Evolutionary conservation across 2,113 vertebrate genomes (phyloP).

Genomic region (Turdus rufiventris): DNA sequence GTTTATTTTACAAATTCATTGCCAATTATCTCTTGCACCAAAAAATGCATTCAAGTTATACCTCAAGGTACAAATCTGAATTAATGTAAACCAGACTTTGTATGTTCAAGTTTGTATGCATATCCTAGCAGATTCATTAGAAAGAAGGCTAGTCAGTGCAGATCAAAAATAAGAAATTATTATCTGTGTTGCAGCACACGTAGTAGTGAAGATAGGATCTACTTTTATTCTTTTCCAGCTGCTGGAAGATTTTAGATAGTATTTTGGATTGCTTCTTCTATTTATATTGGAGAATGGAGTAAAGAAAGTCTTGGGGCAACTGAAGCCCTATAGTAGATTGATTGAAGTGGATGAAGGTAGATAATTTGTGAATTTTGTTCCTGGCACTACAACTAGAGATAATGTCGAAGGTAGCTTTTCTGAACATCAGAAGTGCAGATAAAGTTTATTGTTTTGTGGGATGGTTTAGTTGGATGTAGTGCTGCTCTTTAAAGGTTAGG

Average conservation of each 20-base stretch:
- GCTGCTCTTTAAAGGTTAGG: not conserved
- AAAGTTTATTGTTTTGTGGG: not conserved
- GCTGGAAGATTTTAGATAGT: not conserved
- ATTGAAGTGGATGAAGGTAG: not conserved
- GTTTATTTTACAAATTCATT: not conserved
- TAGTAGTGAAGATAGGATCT: not conserved
- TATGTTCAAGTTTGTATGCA: not conserved
- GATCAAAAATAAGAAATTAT: not conserved
- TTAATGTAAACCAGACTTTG: not conserved
- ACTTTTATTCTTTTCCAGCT: slow-evolving; percentile 4
- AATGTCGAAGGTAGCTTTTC: not conserved
- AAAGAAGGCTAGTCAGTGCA: not conserved
- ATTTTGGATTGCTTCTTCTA: not conserved
- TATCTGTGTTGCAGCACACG: not conserved
- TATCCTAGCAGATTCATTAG: not conserved
- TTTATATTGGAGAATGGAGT: not conserved
- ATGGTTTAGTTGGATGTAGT: not conserved
- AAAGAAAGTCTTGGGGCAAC: not conserved
- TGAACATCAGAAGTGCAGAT: not conserved
- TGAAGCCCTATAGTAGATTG: not conserved
- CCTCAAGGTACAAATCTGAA: not conserved
- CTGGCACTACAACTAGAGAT: not conserved
- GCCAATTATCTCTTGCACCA: not conserved
- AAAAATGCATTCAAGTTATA: not conserved
- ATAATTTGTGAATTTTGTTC: not conserved